phyloP scores from a whole-genome alignment of 2,113 vertebrate genomes.

The Engystomops pustulosus region DNA sequence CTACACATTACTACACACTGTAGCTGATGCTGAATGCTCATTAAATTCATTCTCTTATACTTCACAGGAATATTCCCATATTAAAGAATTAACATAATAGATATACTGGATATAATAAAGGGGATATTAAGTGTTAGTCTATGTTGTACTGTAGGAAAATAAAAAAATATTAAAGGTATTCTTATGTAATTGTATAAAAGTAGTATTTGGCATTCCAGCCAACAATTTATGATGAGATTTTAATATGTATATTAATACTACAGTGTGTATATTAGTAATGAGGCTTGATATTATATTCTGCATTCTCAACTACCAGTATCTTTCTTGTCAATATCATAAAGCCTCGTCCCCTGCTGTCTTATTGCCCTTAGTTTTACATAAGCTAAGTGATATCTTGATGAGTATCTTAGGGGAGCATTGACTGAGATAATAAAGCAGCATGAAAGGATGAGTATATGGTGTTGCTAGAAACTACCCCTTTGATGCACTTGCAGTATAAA shows the following conservation, averaged over 20 bases:
- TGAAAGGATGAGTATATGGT: constrained; percentile 1
- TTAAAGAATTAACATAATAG: too few species aligned
- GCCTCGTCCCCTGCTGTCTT: neutral
- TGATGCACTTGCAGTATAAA: neutral
- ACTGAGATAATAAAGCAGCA: neutral
- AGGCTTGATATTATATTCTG: neutral
- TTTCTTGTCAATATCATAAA: neutral
- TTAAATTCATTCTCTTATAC: too few species aligned
- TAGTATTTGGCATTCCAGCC: too few species aligned
- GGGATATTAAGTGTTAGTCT: too few species aligned
- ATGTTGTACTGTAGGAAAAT: too few species aligned
- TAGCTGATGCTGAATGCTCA: too few species aligned
- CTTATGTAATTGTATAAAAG: too few species aligned
- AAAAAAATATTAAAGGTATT: too few species aligned
- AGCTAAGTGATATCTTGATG: neutral
- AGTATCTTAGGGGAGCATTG: neutral
- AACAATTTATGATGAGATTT: neutral
- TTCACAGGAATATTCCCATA: too few species aligned
- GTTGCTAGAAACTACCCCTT: neutral
- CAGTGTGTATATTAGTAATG: neutral
- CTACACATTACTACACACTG: too few species aligned
- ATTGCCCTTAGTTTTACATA: neutral
- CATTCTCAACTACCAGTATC: neutral
- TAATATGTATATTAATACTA: neutral
- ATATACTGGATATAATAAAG: too few species aligned